Base-by-base conservation (phyloP, 2,797 vertebrate genomes). In the Aldrovandia affinis region DNA sequence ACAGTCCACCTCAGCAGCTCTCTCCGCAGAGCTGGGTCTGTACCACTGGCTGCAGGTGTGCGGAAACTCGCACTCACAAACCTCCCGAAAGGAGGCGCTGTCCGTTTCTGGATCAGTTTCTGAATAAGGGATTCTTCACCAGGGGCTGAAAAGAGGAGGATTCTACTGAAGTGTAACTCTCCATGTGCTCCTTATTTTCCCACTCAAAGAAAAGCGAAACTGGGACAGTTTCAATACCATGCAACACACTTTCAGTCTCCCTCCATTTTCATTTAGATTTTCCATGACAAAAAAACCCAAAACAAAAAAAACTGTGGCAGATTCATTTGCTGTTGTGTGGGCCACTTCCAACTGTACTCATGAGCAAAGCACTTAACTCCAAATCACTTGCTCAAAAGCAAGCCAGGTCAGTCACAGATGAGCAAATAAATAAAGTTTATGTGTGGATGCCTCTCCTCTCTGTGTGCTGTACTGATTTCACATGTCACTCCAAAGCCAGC, bases 141-240 rank as follows among this genome's bases (percentile, higher is more conserved):
- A 97, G 95, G 96, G 97, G 97, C 97, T 98, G 97, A 96, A 98
- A 98, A 98, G 97, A 98, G 97, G 97, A 98, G 97, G 97, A 97
- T 96, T 96, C 93, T 93, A 96, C 97, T 98, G 96, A 97, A 96
- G 96, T 95, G 94, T 93, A 92, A 94, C 94, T 97, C 95, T 95
- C 94, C 95, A 96, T 95, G 93, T 92, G 87, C 91, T 57, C 44
- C 88, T 86, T 52, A 63, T 42, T n/a, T 81, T 25, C 77, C 57
- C 59, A 84, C 33, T 84, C 77, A 84, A 73, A 82, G 22, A 70
- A 83, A 78, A 47, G 39, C 82, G 55, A 83, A 28, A 54, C n/a
- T 22, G 78, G 22, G 50, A 73, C 54, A 77, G n/a, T 79, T 33
- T 83, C 59, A 47, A 65, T 87, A 88, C 86, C 87, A 88, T 81